A percentile compares a stretch with the other conserved stretches of the same genome.
Conservation (phyloP, 1,140 invertebrate species). For the Elymnias hypermnestra region DNA sequence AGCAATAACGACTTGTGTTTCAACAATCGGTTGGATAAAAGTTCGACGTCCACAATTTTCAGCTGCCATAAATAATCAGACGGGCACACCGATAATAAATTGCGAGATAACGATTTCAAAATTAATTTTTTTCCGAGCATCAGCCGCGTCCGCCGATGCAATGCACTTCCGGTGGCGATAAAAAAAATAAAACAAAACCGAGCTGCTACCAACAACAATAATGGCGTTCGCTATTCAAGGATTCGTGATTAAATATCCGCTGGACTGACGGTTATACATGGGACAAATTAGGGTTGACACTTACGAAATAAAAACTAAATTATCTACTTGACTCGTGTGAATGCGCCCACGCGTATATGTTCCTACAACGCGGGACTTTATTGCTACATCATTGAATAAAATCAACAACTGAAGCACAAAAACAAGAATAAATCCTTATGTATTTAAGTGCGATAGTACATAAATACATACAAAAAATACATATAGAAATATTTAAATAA, state of each 20-base stretch:
- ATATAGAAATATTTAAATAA: too few relatives aligned
- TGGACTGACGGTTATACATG: slow-evolving; percentile 8
- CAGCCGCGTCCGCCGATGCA: slow-evolving; percentile 18
- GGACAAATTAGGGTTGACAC: slow-evolving; percentile 12
- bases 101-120: slow-evolving; percentile 16
- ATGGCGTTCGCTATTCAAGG: slow-evolving; percentile 19
- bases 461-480: too few relatives aligned
- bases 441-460: too few relatives aligned
- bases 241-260: slow-evolving; percentile 21
- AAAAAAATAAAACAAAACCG: slow-evolving; percentile 10
- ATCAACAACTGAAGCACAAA: too few relatives aligned
- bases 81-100: slow-evolving; percentile 13
- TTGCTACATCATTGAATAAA: too few relatives aligned
- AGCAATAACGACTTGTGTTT: slow-evolving; percentile 1
- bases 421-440: too few relatives aligned
- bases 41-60: not conserved
- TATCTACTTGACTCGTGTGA: not conserved
- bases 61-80: slow-evolving; percentile 4
- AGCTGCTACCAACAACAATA: slow-evolving; percentile 15
- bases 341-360: not conserved
- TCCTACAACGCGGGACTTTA: not conserved
- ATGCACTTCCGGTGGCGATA: slow-evolving; percentile 20
- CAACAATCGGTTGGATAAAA: not conserved
- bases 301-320: slow-evolving; percentile 3
- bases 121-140: slow-evolving; percentile 14